Evolutionary conservation across 2,888 invertebrate genomes (phyloP), one percentile per base, ranked within the genome.

Genomic region (Eumerus sabulonum): DNA sequence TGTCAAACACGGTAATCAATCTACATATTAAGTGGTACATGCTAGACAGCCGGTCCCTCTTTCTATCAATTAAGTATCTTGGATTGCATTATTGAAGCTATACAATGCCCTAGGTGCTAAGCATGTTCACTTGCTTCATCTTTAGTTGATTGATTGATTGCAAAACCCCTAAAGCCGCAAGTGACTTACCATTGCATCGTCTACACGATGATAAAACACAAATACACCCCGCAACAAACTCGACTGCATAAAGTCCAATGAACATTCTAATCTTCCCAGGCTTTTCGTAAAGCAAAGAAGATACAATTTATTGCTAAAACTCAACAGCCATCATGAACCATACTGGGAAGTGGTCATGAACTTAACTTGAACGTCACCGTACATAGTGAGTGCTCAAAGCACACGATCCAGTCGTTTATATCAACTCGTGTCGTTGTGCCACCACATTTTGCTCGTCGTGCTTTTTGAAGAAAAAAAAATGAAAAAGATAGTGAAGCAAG

Each of bases 321-420:
- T 53, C 18, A 27, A 45, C 44, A 60, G 64, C 64, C 54, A 59
- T 27, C 38, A 27, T 35, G 53, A 40, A 7, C 40, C 35, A 13
- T 57, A 68, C 63, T 67, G 73, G 73, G 63, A 77, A 77, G 77
- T 77, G 77, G 67, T 77, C 73, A 77, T 77, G 77, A 77, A 77
- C 77, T 77, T 77, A 77, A 67, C 72, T 77, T 44, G 56, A 50
- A 60, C 44, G 54, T 40, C 35, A n/a, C n/a, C n/a, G n/a, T n/a
- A 50, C 44, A 47, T 48, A 17, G 53, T 42, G 63, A 54, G 51
- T 53, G 27, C 44, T 48, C 14, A 51, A 72, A 40, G 59, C 59
- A 36, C 45, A 16, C 35, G 50, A 35, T 36, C n/a, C 18, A 42
- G 54, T 54, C 42, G 62, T 53, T 70, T 64, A 19, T 63, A 76